Percentiles rank a stretch among this genome's conserved stretches.
Conservation (phyloP, 2,797 vertebrate genomes). For the Eleutherodactylus coqui region DNA sequence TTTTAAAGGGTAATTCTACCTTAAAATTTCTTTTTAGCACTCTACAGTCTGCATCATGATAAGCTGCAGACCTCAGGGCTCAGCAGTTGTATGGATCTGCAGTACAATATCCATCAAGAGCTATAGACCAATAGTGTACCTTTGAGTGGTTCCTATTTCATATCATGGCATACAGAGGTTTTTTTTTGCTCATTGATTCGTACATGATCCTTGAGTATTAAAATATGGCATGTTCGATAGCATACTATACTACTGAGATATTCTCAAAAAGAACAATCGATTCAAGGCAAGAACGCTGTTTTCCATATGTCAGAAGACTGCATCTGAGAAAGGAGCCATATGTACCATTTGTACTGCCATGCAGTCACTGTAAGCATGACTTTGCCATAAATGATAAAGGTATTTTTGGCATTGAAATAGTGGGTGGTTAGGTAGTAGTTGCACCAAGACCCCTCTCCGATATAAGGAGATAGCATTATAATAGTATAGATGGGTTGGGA, state of each 20-base stretch:
- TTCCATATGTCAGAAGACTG: neutral
- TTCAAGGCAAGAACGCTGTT: neutral
- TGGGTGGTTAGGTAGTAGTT: neutral
- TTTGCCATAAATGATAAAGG: neutral
- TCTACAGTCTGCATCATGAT: neutral
- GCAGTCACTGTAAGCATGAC: too few relatives aligned
- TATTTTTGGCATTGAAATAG: neutral
- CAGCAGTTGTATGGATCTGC: too few relatives aligned
- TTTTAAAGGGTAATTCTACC: neutral
- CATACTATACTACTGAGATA: neutral
- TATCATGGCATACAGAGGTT: neutral
- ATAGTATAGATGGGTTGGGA: too few relatives aligned
- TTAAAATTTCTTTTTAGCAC: neutral
- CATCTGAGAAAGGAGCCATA: too few relatives aligned
- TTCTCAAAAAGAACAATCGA: too few relatives aligned
- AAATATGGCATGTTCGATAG: neutral
- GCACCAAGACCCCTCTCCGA: too few relatives aligned
- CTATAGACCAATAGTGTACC: too few relatives aligned
- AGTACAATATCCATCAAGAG: too few relatives aligned
- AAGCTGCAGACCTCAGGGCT: too few relatives aligned
- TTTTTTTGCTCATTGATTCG: neutral
- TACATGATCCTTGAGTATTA: neutral
- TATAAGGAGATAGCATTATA: too few relatives aligned
- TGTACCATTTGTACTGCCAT: too few relatives aligned
- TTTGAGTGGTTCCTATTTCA: neutral